Percentiles rank a stretch among this genome's conserved stretches.
phyloP scores from a whole-genome alignment of 2,888 invertebrate genomes.

The Cataglyphis livida region DNA sequence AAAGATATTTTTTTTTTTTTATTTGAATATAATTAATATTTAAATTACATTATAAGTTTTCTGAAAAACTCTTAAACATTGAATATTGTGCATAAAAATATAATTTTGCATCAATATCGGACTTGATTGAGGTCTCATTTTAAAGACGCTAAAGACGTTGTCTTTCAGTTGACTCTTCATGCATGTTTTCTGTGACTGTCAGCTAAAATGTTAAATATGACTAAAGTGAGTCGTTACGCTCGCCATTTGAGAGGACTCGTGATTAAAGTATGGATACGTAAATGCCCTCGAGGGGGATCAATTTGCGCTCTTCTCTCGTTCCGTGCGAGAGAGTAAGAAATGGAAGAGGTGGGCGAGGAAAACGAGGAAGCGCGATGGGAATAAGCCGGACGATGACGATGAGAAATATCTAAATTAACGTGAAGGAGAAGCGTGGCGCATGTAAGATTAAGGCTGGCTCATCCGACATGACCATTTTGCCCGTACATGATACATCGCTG shows the following conservation, averaged over 20 bases:
- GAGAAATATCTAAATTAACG: conserved; percentile 57
- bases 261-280: conserved; percentile 46
- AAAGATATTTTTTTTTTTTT: not conserved
- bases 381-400: conserved; percentile 55
- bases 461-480: conserved; percentile 35
- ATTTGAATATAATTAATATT: not conserved
- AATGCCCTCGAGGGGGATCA: conserved; percentile 33
- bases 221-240: conserved; percentile 42
- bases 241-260: conserved; percentile 22
- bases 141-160: not conserved
- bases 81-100: not conserved
- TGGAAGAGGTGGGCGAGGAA: conserved; percentile 28
- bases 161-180: not conserved
- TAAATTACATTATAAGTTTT: not conserved
- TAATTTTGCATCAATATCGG: not conserved
- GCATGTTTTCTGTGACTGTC: not conserved
- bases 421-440: conserved; percentile 48
- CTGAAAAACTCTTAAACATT: not conserved
- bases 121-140: not conserved
- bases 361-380: conserved; percentile 45
- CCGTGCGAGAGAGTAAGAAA: conserved; percentile 37
- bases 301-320: conserved; percentile 36
- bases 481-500: conserved; percentile 36
- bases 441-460: conserved; percentile 50
- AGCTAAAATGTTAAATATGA: conserved; percentile 45